Evolutionary conservation across 2,113 vertebrate genomes (phyloP).

Genomic region (Felis catus): DNA sequence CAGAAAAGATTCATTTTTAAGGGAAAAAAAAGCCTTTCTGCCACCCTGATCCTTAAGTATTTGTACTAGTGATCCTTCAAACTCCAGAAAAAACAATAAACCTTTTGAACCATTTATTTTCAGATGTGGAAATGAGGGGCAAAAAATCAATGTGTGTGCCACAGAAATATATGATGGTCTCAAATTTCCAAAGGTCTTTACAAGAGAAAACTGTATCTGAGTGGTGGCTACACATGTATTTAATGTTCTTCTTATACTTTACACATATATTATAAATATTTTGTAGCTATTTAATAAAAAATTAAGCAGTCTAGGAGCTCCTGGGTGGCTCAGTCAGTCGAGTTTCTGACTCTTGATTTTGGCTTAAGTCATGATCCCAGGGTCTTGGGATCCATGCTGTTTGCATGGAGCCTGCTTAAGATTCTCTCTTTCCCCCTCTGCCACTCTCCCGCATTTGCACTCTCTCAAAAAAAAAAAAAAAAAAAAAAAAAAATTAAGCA

Average conservation of each 20-base stretch:
- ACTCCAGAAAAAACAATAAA: slow-evolving; percentile 3
- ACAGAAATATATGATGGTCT: neutral
- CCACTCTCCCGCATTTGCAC: too few species aligned
- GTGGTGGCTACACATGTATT: neutral
- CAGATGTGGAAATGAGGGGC: neutral
- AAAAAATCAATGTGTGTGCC: neutral
- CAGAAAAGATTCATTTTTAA: slow-evolving; percentile 2
- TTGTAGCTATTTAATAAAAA: slow-evolving; percentile 9
- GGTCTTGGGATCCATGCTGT: too few species aligned
- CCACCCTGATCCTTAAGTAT: neutral
- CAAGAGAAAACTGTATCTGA: neutral
- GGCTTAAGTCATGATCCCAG: too few species aligned
- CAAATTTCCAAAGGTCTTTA: slow-evolving; percentile 12
- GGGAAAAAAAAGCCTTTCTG: neutral
- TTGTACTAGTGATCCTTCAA: neutral
- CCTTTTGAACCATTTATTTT: neutral
- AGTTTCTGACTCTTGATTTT: too few species aligned
- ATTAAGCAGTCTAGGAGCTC: neutral
- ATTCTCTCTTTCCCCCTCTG: too few species aligned
- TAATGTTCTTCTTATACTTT: neutral
- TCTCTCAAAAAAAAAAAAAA: too few species aligned
- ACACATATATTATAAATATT: neutral
- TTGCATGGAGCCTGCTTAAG: too few species aligned
- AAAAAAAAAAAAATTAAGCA: too few species aligned
- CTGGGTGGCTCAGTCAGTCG: too few species aligned